These are phyloP conservation scores for Chelonus formosanus DNA, from an alignment of 2,888 invertebrate genomes.

Conservation along the genomic window DNA sequence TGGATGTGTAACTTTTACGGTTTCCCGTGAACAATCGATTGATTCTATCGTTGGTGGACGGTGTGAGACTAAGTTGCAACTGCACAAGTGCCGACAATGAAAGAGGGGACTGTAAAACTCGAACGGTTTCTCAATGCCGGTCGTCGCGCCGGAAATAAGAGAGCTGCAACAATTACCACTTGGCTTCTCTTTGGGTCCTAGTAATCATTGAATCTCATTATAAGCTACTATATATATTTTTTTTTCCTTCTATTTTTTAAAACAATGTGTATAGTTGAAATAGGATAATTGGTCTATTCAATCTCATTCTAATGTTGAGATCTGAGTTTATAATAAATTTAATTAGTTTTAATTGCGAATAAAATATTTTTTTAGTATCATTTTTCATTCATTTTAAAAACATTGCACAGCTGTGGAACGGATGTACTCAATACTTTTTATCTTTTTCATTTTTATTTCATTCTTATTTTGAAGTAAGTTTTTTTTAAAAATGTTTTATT, in stretches of 20 bases:
- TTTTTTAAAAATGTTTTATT: conserved; percentile 16
- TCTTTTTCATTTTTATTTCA: conserved; percentile 42
- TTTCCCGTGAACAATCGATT: conserved; percentile 31
- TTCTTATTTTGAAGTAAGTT: conserved; percentile 46
- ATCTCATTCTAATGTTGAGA: neutral
- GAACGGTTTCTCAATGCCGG: conserved; percentile 23
- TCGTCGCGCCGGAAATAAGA: conserved; percentile 21
- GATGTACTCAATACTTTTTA: conserved; percentile 48
- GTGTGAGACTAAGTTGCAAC: neutral
- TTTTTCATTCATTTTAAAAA: neutral
- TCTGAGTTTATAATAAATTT: neutral
- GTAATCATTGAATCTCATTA: conserved; percentile 16
- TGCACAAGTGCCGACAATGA: conserved; percentile 8
- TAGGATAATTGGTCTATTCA: too few relatives aligned
- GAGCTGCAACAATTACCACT: conserved; percentile 24
- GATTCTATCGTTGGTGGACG: conserved; percentile 11
- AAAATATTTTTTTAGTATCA: neutral
- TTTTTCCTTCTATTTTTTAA: neutral
- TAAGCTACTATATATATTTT: neutral
- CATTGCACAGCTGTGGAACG: conserved; percentile 33
- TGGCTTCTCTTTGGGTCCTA: conserved; percentile 16
- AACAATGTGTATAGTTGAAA: too few relatives aligned
- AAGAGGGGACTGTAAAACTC: conserved; percentile 20
- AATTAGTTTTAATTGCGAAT: neutral
- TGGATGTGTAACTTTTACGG: conserved; percentile 25